Conservation (phyloP, 1,140 invertebrate species). For the Sinella curviseta region DNA sequence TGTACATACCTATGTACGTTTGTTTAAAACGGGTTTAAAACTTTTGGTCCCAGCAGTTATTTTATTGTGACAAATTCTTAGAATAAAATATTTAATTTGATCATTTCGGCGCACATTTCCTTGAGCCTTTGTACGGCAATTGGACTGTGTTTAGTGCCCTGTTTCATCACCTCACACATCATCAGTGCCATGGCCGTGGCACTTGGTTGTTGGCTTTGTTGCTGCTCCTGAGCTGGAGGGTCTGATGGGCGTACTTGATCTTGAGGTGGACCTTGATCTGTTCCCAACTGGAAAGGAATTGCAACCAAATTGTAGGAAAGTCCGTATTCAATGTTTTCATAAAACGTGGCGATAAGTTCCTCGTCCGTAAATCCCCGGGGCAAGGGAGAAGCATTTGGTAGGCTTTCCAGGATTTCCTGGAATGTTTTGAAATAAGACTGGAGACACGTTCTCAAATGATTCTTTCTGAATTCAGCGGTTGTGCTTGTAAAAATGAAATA, state of each 20-base stretch:
- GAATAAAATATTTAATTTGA: not conserved
- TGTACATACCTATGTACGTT: too few relatives aligned
- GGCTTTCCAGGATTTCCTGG: not conserved
- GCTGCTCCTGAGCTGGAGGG: not conserved
- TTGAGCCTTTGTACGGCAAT: not conserved
- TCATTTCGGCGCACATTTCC: not conserved
- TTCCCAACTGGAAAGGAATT: constrained; percentile 38
- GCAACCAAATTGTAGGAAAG: constrained; percentile 30
- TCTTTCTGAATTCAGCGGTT: constrained; percentile 37
- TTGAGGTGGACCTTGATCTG: too few relatives aligned
- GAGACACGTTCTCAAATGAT: constrained; percentile 26
- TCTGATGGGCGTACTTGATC: not conserved
- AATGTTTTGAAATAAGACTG: constrained; percentile 40
- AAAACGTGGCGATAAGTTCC: constrained; percentile 31
- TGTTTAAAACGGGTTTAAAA: too few relatives aligned
- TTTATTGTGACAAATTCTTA: not conserved
- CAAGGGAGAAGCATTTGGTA: not conserved
- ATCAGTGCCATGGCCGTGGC: not conserved
- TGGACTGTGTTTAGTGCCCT: not conserved
- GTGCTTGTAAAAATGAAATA: constrained; percentile 46
- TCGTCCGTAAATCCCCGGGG: constrained; percentile 31
- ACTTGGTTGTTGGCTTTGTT: not conserved
- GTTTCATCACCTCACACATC: not conserved
- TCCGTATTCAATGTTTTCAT: not conserved
- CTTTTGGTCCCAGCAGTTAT: not conserved